Conservation (phyloP, 2,888 invertebrate genomes). For the Hyalella azteca region DNA sequence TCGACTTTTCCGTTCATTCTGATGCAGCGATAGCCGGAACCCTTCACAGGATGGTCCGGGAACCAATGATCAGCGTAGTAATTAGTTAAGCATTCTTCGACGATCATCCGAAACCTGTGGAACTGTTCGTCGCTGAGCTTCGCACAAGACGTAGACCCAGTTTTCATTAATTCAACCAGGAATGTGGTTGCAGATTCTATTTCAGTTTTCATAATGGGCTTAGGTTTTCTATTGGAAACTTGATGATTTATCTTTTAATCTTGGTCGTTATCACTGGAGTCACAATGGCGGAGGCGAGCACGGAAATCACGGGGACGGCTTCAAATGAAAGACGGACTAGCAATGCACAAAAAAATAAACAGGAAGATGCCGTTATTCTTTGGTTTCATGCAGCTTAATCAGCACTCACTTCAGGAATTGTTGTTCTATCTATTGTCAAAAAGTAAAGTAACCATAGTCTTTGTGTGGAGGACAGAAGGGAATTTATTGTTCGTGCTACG, state of each 20-base stretch:
- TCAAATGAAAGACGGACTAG: background rate
- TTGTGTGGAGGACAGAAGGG: constrained; percentile 51
- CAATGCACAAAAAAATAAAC: constrained; percentile 25
- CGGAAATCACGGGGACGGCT: background rate
- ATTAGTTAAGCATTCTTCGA: constrained; percentile 64
- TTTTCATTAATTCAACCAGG: constrained; percentile 65
- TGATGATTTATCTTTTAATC: constrained; percentile 28
- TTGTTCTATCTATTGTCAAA: constrained; percentile 42
- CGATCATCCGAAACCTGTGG: constrained; percentile 65
- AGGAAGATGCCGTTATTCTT: constrained; percentile 33
- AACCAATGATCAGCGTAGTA: constrained; percentile 76
- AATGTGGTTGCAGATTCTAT: constrained; percentile 67
- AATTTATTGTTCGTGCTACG: constrained; percentile 43
- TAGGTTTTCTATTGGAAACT: constrained; percentile 7
- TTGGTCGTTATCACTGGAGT: background rate
- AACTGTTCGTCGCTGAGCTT: constrained; percentile 62
- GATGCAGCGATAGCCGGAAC: constrained; percentile 75
- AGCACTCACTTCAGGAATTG: constrained; percentile 44
- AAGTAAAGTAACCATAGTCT: constrained; percentile 52
- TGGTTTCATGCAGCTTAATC: constrained; percentile 40
- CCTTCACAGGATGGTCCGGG: constrained; percentile 74
- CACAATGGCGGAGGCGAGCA: constrained; percentile 33
- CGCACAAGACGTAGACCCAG: constrained; percentile 56
- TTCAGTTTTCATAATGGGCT: constrained; percentile 65
- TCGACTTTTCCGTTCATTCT: constrained; percentile 76